These are phyloP conservation scores for Acrocephalus kingi DNA, from an alignment of 2,113 vertebrate genomes.

Conservation along the genomic window DNA sequence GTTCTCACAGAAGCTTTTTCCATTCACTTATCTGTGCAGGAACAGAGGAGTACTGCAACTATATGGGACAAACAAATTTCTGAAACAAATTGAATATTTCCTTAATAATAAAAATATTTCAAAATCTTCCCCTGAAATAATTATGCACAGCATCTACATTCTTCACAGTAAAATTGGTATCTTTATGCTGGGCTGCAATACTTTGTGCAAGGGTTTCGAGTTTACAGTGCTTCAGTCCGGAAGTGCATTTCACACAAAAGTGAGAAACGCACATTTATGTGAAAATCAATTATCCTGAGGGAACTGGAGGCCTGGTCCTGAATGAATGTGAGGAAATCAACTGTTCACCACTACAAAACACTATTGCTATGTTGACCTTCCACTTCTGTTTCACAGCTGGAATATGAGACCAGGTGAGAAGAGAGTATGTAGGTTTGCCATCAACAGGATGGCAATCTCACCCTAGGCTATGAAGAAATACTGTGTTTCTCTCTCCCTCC, in stretches of 20 bases:
- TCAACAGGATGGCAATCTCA: not conserved
- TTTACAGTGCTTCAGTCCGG: not conserved
- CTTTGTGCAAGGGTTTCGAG: slow-evolving; percentile 33
- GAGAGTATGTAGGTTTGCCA: not conserved
- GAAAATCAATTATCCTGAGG: slow-evolving; percentile 70
- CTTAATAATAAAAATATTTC: not conserved
- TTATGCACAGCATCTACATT: not conserved
- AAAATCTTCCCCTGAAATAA: slow-evolving; percentile 29
- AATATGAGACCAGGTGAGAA: slow-evolving; percentile 26
- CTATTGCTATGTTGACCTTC: slow-evolving; percentile 9
- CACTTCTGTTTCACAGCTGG: slow-evolving; percentile 43
- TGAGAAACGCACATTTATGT: slow-evolving; percentile 20
- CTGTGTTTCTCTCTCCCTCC: not conserved
- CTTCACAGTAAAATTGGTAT: not conserved
- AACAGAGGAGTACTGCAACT: not conserved
- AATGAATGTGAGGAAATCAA: slow-evolving; percentile 54
- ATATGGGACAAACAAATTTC: not conserved
- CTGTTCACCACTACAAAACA: slow-evolving; percentile 15
- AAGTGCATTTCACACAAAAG: slow-evolving; percentile 23
- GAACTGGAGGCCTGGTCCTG: slow-evolving; percentile 35
- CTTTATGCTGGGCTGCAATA: not conserved
- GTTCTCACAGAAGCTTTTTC: not conserved
- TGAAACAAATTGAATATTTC: not conserved
- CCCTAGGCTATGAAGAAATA: not conserved
- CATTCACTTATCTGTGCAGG: not conserved